phyloP scores from a whole-genome alignment of 2,888 invertebrate species.

The Himalopsyche kuldschensis region DNA sequence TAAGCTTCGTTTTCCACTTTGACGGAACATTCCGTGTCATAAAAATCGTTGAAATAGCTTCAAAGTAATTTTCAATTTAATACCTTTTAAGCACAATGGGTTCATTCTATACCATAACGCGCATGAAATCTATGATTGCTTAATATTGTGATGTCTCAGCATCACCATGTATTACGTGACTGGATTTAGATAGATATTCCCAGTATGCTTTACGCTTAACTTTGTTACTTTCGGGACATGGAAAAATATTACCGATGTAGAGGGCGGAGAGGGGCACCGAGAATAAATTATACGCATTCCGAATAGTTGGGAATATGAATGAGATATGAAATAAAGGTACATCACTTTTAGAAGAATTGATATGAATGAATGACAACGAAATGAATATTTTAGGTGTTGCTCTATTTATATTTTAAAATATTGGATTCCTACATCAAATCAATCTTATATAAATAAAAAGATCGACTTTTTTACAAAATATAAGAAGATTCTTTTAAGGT shows the following conservation, averaged over 20 bases:
- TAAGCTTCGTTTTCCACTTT: not conserved
- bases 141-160: not conserved
- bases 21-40: not conserved
- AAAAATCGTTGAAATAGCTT: not conserved
- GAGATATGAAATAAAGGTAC: not conserved
- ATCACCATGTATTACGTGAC: conserved; percentile 16
- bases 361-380: not conserved
- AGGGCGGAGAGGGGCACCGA: not conserved
- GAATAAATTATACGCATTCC: not conserved
- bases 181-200: not conserved
- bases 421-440: no score
- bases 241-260: not conserved
- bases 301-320: not conserved
- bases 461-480: no score
- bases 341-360: not conserved
- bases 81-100: not conserved
- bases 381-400: no score
- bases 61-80: not conserved
- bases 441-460: no score
- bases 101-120: not conserved
- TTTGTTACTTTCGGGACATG: not conserved
- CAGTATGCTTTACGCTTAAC: not conserved
- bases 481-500: no score
- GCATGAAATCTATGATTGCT: conserved; percentile 8
- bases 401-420: no score